Percentiles rank a stretch among this genome's conserved stretches.
Conservation (phyloP, 1,140 invertebrate species). For the fruit fly (Drosophila melanogaster) region Release_6_plus_ISO1_MT NT_033777.3:29543001-29543500, state of each 20-base stretch:
- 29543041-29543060: neutral
- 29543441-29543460: slow-evolving; percentile 46
- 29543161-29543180: too few species aligned
- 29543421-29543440: slow-evolving; percentile 62
- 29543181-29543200: too few species aligned
- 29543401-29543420: slow-evolving; percentile 71
- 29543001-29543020: slow-evolving; percentile 17
- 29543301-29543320: slow-evolving; percentile 36
- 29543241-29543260: slow-evolving; percentile 40
- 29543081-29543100: too few species aligned
- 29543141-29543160: too few species aligned
- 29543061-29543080: neutral
- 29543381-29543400: slow-evolving; percentile 37
- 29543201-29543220: too few species aligned
- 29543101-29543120: too few species aligned
- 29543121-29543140: too few species aligned
- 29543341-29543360: slow-evolving; percentile 66
- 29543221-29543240: slow-evolving; percentile 36
- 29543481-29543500: slow-evolving; percentile 60
- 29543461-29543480: slow-evolving; percentile 66
- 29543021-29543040: slow-evolving; percentile 62
- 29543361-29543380: neutral
- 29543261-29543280: slow-evolving; percentile 30
- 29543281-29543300: slow-evolving; percentile 30
- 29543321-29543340: slow-evolving; percentile 71